phyloP scores from a whole-genome alignment of 2,113 vertebrate species.

The Indicator maculatus region DNA sequence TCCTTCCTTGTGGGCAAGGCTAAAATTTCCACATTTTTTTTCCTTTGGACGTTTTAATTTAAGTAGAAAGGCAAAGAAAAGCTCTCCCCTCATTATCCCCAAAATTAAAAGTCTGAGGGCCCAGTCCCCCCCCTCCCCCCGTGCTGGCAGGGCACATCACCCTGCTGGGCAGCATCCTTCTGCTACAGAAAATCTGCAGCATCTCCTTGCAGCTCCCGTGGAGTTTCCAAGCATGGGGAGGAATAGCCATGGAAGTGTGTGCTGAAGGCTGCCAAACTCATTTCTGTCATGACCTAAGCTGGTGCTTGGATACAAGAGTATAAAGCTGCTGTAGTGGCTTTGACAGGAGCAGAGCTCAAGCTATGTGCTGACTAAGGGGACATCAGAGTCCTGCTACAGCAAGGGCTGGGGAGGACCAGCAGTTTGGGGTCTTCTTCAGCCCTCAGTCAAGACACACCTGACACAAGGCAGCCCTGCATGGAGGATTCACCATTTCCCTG shows the following conservation, averaged over 20 bases:
- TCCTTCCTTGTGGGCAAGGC: not conserved
- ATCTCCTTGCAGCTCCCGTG: not conserved
- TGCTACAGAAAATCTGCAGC: not conserved
- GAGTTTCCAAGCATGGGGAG: not conserved
- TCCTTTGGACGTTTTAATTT: not conserved
- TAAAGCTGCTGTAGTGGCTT: not conserved
- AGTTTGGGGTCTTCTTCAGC: not conserved
- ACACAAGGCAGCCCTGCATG: not conserved
- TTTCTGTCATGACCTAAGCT: not conserved
- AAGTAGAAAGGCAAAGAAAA: not conserved
- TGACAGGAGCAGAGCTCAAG: not conserved
- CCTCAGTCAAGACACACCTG: not conserved
- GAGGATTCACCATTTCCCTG: not conserved
- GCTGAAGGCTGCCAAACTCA: not conserved
- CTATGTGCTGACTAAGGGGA: not conserved
- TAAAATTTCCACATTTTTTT: not conserved
- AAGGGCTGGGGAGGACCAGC: not conserved
- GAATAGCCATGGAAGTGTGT: not conserved
- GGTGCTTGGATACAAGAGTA: not conserved
- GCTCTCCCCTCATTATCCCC: not conserved
- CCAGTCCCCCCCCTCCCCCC: not conserved
- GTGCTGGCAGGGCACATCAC: not conserved
- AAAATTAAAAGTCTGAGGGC: not conserved
- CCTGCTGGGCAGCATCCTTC: not conserved
- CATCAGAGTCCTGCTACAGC: fast-evolving